These are phyloP conservation scores for Cyanoramphus novaezelandiae DNA, from an alignment of 2,113 vertebrate species.

Conservation along the genomic window DNA sequence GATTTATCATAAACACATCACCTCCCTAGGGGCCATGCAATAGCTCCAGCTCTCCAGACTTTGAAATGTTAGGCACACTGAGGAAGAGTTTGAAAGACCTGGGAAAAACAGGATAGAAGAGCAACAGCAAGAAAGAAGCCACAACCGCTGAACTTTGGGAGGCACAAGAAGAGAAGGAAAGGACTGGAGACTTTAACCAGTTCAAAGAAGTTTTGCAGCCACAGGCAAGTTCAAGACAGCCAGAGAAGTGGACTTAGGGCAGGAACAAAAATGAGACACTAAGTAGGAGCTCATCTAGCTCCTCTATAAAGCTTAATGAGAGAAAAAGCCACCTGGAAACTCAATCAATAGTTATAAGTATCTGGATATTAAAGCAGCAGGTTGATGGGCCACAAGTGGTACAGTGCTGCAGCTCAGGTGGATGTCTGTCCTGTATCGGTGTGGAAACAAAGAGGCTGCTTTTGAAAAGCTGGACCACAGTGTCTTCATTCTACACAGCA, in stretches of 20 bases:
- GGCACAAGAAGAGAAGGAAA: not conserved
- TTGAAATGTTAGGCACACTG: not conserved
- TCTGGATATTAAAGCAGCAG: not conserved
- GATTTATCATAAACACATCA: not conserved
- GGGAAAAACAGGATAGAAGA: not conserved
- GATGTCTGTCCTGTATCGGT: not conserved
- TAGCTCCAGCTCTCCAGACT: not conserved
- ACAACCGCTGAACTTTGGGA: not conserved
- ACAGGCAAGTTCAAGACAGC: not conserved
- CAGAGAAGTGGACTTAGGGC: not conserved
- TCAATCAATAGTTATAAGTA: not conserved
- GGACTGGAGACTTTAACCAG: not conserved
- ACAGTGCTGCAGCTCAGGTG: not conserved
- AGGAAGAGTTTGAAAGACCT: not conserved
- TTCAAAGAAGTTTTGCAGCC: not conserved
- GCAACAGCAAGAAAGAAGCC: not conserved
- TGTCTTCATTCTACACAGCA: not conserved
- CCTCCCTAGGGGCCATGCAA: not conserved
- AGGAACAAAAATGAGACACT: not conserved
- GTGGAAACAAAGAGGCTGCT: not conserved
- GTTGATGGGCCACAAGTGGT: not conserved
- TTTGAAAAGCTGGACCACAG: not conserved
- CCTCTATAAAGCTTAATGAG: not conserved
- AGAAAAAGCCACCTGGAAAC: not conserved
- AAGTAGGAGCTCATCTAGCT: not conserved